A percentile compares a stretch with the other conserved stretches of the same genome.
Conservation (phyloP, 2,113 vertebrate species). For the Galemys pyrenaicus region DNA sequence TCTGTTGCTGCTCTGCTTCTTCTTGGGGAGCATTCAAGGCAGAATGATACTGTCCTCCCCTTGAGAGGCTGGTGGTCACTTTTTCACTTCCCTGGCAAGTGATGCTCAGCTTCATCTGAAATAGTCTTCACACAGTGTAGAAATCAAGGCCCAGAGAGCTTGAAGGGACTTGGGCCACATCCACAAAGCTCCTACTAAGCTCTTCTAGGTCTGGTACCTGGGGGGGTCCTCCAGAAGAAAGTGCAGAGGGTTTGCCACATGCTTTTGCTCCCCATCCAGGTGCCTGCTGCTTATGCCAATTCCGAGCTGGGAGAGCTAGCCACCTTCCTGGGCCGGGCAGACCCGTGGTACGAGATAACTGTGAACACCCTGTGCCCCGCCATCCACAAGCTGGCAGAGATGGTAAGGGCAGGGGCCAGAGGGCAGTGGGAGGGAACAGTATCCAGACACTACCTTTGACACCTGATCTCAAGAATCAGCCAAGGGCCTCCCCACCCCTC, state of each 20-base stretch:
- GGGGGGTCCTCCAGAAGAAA: not conserved
- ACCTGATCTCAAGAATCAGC: not conserved
- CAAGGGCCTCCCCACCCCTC: not conserved
- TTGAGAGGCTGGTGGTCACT: not conserved
- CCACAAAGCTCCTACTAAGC: not conserved
- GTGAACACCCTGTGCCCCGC: constrained; percentile 89
- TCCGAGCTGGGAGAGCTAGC: constrained; percentile 87
- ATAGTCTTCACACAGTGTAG: not conserved
- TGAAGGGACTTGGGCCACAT: not conserved
- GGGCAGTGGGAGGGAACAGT: no score
- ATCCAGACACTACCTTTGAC: not conserved
- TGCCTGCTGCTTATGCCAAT: rapidly evolving
- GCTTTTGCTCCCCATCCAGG: constrained; percentile 46
- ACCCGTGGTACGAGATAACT: constrained; percentile 94
- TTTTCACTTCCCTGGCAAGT: not conserved
- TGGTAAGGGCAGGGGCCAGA: constrained; percentile 83
- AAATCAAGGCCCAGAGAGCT: not conserved
- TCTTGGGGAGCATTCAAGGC: not conserved
- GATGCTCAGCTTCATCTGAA: not conserved
- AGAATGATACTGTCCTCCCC: not conserved
- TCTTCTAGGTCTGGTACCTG: not conserved
- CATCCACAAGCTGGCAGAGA: constrained; percentile 92
- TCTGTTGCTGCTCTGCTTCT: not conserved
- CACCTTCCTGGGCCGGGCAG: constrained; percentile 90
- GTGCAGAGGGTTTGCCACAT: rapidly evolving